Conservation (phyloP, 2,888 invertebrate species). For the Spilarctia lutea region DNA sequence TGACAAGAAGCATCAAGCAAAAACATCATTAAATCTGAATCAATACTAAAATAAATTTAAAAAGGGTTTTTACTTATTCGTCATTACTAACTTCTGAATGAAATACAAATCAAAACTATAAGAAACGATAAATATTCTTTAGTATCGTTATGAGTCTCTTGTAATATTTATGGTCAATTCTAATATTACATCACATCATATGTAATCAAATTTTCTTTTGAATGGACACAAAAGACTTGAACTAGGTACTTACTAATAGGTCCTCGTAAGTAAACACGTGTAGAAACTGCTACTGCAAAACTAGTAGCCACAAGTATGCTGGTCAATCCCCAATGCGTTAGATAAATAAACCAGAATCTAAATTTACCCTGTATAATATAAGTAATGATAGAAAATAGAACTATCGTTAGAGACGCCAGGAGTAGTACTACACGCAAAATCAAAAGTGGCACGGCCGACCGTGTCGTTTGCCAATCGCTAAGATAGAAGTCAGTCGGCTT, state of each 20-base stretch:
- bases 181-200: no score
- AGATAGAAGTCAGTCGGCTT: conserved; percentile 76
- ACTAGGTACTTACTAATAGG: conserved; percentile 74
- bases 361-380: conserved; percentile 63
- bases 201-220: no score
- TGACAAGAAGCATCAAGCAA: no score
- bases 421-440: conserved; percentile 74
- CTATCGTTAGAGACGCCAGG: conserved; percentile 67
- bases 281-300: conserved; percentile 72
- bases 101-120: not conserved
- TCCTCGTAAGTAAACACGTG: conserved; percentile 72
- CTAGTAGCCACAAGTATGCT: conserved; percentile 69
- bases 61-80: no score
- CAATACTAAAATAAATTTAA: no score
- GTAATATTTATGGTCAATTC: not conserved
- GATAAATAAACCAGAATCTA: conserved; percentile 82
- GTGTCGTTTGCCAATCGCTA: conserved; percentile 77
- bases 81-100: not conserved
- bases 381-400: conserved; percentile 67
- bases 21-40: no score
- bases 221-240: not conserved
- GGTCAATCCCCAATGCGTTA: conserved; percentile 85
- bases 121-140: not conserved
- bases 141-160: not conserved
- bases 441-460: conserved; percentile 74